Evolutionary conservation across 1,140 invertebrate species (phyloP), one percentile per base, ranked within the genome.

Genomic region (Geopemphigus sp.): DNA sequence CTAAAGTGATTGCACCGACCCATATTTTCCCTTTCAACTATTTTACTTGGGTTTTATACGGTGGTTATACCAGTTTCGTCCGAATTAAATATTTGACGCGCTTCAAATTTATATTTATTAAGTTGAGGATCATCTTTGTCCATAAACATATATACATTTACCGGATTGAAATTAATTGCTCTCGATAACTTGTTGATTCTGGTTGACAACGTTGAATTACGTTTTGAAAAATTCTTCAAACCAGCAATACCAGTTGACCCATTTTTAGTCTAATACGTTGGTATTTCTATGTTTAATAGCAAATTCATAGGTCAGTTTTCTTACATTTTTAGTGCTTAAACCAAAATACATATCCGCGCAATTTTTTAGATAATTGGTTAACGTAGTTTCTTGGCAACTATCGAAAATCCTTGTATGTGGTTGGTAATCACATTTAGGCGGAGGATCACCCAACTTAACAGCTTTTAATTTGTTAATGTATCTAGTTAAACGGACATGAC

Each of bases 261-360:
- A 61, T 73, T 5, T 45, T 54, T 12, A 4, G 15, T 26, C 80
- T 63, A 80, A 24, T 29, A 6, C 24, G 32, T 3, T 63, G 80
- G 80, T 26, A 53, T 4, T 80, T 26, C 68, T 80, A 63, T 5
- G 15, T 68, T 57, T 47, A 10, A 68, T 14, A 5, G 63, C 80
- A 80, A 80, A 80, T 64, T 80, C 59, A 57, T 68, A 68, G 19
- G 80, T 32, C 5, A 80, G 50, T 61, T 80, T 3, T 19, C 17
- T 70, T 5, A 50, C 63, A 45, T 68, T 1, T 56, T 53, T 56
- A 10, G 47, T 1, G 14, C 32, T 80, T 8, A 80, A 57, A 11
- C 80, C 80, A 66, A 63, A 80, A 10, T 61, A 59, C 39, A 78
- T 59, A 14, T 78, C 54, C 1, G 74, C 74, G 32, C 53, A 57